A percentile compares a stretch with the other conserved stretches of the same genome.
These are phyloP conservation scores for Formica exsecta DNA, from an alignment of 1,140 invertebrate species.

Conservation along the genomic window DNA sequence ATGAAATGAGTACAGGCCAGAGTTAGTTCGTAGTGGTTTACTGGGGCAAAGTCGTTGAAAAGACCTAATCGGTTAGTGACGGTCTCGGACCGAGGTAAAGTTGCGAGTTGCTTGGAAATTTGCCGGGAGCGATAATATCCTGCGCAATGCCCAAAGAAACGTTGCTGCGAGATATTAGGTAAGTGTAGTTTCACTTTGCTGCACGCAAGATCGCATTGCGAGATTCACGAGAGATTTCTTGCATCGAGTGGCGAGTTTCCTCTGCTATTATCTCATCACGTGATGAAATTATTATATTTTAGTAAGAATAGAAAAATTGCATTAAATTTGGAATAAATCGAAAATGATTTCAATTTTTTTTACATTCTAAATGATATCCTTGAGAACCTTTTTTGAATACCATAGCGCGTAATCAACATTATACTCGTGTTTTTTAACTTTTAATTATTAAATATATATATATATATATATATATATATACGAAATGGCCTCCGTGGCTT, in stretches of 20 bases:
- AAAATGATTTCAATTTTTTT: neutral
- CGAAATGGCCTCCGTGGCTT: neutral
- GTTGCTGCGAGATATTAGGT: neutral
- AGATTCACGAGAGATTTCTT: constrained; percentile 45
- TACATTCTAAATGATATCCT: neutral
- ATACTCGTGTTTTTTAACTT: neutral
- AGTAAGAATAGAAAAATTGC: too few species aligned
- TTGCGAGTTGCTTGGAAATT: constrained; percentile 55
- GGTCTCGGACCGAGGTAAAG: constrained; percentile 29
- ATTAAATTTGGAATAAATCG: neutral
- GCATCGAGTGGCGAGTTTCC: neutral
- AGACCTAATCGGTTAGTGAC: constrained; percentile 20
- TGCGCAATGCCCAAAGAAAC: constrained; percentile 44
- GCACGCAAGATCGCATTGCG: neutral
- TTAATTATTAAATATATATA: neutral
- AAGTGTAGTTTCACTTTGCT: neutral
- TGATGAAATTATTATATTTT: neutral
- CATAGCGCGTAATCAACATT: neutral
- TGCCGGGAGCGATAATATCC: constrained; percentile 37
- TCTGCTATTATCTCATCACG: neutral
- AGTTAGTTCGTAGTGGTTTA: constrained; percentile 25
- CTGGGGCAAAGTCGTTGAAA: constrained; percentile 22
- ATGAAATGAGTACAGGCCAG: constrained; percentile 3
- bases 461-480: too few species aligned
- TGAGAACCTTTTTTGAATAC: neutral